Conservation (phyloP, 2,888 invertebrate genomes). For the Melanophora roralis region DNA sequence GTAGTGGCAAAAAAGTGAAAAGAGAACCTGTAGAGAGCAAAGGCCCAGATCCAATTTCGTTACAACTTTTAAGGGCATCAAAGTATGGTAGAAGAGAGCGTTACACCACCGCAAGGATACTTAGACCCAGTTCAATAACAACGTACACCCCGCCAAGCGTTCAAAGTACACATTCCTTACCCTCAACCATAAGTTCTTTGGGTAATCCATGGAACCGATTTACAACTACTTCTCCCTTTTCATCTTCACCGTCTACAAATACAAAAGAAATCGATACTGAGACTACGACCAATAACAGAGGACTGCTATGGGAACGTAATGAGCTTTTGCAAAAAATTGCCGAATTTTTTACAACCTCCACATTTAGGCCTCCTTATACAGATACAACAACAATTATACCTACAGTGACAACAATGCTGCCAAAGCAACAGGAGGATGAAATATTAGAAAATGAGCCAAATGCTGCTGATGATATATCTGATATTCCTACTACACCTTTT, state of each 20-base stretch:
- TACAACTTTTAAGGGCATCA: conserved; percentile 59
- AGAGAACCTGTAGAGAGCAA: neutral
- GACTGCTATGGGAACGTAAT: conserved; percentile 42
- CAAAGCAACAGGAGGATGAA: conserved; percentile 46
- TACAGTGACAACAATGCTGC: neutral
- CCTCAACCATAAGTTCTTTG: neutral
- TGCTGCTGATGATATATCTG: conserved; percentile 15
- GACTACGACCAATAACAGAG: conserved; percentile 18
- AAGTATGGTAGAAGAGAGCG: conserved; percentile 65
- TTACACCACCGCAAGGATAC: conserved; percentile 4
- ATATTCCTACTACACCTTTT: conserved; percentile 62
- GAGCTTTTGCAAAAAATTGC: conserved; percentile 38
- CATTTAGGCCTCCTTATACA: neutral
- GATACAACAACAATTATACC: conserved; percentile 42
- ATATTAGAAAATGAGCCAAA: neutral
- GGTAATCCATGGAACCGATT: conserved; percentile 12
- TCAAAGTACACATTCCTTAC: conserved; percentile 13
- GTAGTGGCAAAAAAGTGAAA: conserved; percentile 7
- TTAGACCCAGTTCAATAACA: neutral
- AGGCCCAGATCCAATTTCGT: conserved; percentile 12
- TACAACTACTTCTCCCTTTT: neutral
- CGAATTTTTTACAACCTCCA: conserved; percentile 45
- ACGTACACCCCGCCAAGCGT: neutral
- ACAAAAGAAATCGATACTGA: conserved; percentile 21
- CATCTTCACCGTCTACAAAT: conserved; percentile 18